Evolutionary conservation across 2,797 vertebrate species (phyloP).

Genomic region (Pseudotriccus pelzelni): DNA sequence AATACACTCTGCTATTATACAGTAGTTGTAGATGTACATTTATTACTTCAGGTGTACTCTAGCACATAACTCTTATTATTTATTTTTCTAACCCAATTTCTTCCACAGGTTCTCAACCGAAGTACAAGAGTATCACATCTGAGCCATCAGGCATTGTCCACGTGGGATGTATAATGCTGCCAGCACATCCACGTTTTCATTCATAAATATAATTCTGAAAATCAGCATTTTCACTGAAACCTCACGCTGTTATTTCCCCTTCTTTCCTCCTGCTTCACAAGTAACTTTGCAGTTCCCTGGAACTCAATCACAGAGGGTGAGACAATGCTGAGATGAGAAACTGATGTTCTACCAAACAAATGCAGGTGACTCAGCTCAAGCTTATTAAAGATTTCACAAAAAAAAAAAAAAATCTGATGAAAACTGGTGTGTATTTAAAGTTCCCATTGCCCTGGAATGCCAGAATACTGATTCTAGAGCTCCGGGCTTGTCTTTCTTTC

Average conservation of each 20-base stretch:
- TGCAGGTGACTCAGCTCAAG: background rate
- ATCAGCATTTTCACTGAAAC: background rate
- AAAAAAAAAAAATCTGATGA: background rate
- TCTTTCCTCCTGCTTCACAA: background rate
- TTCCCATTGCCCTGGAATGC: background rate
- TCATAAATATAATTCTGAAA: background rate
- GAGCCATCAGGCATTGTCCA: background rate
- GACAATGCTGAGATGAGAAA: background rate
- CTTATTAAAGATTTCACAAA: background rate
- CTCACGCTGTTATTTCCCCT: background rate
- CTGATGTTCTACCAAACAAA: background rate
- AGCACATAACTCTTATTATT: background rate
- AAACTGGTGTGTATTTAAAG: background rate
- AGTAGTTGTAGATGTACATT: fast-evolving
- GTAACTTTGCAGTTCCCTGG: background rate
- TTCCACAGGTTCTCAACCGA: background rate
- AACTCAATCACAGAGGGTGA: background rate
- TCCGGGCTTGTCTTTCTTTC: background rate
- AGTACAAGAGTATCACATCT: background rate
- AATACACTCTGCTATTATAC: background rate
- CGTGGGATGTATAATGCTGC: background rate
- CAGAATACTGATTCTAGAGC: background rate
- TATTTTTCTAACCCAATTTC: background rate
- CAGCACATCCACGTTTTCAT: background rate
- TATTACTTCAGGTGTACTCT: background rate